These are phyloP conservation scores for Callopanchax toddi DNA, from an alignment of 2,113 vertebrate species.

Conservation along the genomic window DNA sequence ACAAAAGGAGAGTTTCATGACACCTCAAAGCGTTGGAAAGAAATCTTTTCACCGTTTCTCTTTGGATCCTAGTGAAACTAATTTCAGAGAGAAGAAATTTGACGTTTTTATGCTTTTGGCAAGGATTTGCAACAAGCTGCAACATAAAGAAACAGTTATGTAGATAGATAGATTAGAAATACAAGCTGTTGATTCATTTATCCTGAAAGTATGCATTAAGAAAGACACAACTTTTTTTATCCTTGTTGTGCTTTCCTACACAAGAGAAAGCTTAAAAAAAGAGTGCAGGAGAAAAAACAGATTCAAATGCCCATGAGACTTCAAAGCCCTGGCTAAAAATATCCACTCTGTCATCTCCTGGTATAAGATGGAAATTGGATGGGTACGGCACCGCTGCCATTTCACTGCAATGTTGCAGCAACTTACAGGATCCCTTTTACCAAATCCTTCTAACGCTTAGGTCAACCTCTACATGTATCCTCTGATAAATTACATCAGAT, in stretches of 20 bases:
- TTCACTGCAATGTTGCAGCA: slow-evolving; percentile 32
- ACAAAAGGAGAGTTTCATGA: slow-evolving; percentile 25
- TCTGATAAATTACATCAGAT: neutral
- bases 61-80: slow-evolving; percentile 35
- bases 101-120: slow-evolving; percentile 41
- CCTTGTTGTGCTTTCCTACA: neutral
- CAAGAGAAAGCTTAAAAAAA: neutral
- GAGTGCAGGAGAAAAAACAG: slow-evolving; percentile 6
- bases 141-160: slow-evolving; percentile 23
- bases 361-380: slow-evolving; percentile 25
- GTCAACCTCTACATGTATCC: neutral
- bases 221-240: slow-evolving; percentile 12
- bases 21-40: slow-evolving; percentile 26
- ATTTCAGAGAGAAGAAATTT: slow-evolving; percentile 29
- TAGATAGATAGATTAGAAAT: slow-evolving; percentile 4
- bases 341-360: slow-evolving; percentile 28
- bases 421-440: slow-evolving; percentile 21
- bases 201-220: slow-evolving; percentile 4
- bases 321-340: slow-evolving; percentile 43
- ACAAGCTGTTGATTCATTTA: slow-evolving; percentile 16
- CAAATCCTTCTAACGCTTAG: neutral
- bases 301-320: slow-evolving; percentile 32
- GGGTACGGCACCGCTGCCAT: slow-evolving; percentile 14
- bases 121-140: slow-evolving; percentile 45
- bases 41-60: slow-evolving; percentile 18